These are phyloP conservation scores for Hydrolagus colliei DNA, from an alignment of 2,797 vertebrate species.

Conservation along the genomic window DNA sequence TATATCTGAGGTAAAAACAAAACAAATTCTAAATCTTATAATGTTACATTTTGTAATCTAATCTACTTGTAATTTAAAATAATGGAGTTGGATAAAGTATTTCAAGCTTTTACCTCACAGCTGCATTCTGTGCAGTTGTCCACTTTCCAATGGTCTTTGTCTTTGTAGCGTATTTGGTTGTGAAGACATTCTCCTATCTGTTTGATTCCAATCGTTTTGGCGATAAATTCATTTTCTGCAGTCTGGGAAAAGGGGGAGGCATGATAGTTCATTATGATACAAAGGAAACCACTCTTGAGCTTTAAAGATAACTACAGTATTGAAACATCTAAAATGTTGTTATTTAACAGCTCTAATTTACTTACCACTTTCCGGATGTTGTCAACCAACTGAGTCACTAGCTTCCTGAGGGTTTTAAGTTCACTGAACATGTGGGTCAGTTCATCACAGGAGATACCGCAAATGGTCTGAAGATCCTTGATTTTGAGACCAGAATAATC, in stretches of 20 bases:
- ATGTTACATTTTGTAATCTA: background rate
- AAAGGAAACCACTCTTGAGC: too few relatives aligned
- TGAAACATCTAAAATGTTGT: background rate
- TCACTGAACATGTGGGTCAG: conserved; percentile 84
- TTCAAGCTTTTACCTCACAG: conserved; percentile 72
- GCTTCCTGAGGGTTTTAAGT: conserved; percentile 75
- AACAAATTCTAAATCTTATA: background rate
- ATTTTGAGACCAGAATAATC: conserved; percentile 87
- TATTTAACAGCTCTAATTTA: conserved; percentile 21
- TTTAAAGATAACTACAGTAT: background rate
- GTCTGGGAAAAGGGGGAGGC: conserved; percentile 52
- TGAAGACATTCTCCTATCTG: conserved; percentile 70
- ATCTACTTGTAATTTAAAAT: background rate
- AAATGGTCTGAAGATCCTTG: conserved; percentile 82
- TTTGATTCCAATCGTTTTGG: conserved; percentile 55
- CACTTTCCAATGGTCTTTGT: conserved; percentile 87
- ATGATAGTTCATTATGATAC: conserved; percentile 14
- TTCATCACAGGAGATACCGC: conserved; percentile 91
- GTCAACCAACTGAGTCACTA: conserved; percentile 77
- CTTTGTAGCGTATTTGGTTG: conserved; percentile 74
- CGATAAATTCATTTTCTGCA: conserved; percentile 62
- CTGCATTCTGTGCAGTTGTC: conserved; percentile 93
- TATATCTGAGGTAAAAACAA: background rate
- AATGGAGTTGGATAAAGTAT: too few relatives aligned
- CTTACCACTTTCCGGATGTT: conserved; percentile 85